phyloP scores from a whole-genome alignment of 2,888 invertebrate genomes.

The Pachymerium ferrugineum region DNA sequence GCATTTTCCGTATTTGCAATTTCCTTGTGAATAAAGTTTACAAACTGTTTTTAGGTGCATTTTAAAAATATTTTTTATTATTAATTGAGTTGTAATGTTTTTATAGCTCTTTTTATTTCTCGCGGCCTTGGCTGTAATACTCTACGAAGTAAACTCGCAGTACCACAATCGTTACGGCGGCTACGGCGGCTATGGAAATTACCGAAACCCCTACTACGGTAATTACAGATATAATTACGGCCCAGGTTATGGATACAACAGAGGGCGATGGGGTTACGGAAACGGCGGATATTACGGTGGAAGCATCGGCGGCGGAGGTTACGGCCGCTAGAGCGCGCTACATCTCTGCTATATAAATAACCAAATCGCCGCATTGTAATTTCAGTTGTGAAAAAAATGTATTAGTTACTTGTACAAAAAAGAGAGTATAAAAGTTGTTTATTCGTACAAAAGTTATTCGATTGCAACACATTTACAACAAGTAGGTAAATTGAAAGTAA shows the following conservation, averaged over 20 bases:
- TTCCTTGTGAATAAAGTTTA: too few relatives aligned
- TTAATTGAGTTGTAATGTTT: too few relatives aligned
- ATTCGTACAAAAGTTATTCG: neutral
- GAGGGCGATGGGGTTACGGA: neutral
- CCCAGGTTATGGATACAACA: neutral
- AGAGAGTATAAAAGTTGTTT: neutral
- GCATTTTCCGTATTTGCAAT: too few relatives aligned
- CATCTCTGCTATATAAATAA: neutral
- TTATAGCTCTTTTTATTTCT: neutral
- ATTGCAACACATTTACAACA: conserved; percentile 16
- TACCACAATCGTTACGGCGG: neutral
- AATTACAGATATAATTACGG: neutral
- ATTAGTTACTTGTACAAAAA: neutral
- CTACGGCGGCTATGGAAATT: neutral
- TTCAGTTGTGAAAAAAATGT: neutral
- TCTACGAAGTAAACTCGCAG: neutral
- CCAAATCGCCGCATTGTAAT: neutral
- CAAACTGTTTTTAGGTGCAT: too few relatives aligned
- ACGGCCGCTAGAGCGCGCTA: neutral
- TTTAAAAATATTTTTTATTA: too few relatives aligned
- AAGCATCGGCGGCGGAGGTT: neutral
- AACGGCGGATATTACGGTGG: neutral
- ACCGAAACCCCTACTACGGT: neutral
- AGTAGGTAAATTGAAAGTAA: neutral
- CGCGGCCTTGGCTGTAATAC: neutral